Evolutionary conservation across 1,140 invertebrate species (phyloP).

Genomic region (Caenorhabditis tropicalis): DNA sequence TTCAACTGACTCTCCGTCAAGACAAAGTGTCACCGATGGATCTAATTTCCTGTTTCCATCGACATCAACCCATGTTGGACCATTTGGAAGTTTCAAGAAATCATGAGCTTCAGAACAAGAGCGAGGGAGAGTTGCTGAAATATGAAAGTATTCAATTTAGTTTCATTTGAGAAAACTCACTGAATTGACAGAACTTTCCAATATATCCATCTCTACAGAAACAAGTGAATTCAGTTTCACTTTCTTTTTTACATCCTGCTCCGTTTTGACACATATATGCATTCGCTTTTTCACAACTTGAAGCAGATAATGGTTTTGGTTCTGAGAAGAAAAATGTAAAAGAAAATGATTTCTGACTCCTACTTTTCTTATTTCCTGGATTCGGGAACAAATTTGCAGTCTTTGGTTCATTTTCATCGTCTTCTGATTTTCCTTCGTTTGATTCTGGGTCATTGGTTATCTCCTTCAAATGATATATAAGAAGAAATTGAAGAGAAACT

Average conservation of each 20-base stretch:
- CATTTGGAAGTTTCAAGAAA: constrained; percentile 40
- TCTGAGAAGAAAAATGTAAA: background rate
- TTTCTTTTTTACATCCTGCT: constrained; percentile 24
- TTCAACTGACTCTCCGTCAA: background rate
- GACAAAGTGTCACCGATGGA: constrained; percentile 12
- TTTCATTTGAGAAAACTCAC: constrained; percentile 47
- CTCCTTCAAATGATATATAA: background rate
- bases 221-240: background rate
- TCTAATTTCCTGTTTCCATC: constrained; percentile 38
- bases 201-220: constrained; percentile 39
- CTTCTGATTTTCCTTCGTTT: background rate
- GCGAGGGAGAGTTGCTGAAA: constrained; percentile 41
- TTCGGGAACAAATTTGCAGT: background rate
- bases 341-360: background rate
- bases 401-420: background rate
- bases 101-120: constrained; percentile 46
- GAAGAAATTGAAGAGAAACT: too few relatives aligned
- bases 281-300: constrained; percentile 41
- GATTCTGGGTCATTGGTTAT: background rate
- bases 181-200: constrained; percentile 46
- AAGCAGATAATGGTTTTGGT: background rate
- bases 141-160: background rate
- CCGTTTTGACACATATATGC: constrained; percentile 45
- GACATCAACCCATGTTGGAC: constrained; percentile 42
- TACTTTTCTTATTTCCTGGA: constrained; percentile 14